Evolutionary conservation across 2,113 vertebrate species (phyloP).

Genomic region (Lampris incognitus): DNA sequence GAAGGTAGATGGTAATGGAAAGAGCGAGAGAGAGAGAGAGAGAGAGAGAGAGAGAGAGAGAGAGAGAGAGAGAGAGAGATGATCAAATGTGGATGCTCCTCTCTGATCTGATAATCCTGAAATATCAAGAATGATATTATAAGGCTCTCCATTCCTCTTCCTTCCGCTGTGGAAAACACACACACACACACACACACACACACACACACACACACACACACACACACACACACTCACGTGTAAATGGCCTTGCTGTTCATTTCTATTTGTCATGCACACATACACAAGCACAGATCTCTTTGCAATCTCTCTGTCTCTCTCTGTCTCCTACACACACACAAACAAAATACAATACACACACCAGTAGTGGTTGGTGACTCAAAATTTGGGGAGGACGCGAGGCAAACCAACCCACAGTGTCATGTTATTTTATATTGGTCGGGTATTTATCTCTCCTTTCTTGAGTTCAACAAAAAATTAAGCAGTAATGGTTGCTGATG

Average conservation of each 20-base stretch:
- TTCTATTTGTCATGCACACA: neutral
- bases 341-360: no score
- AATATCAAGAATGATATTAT: slow-evolving; percentile 61
- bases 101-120: slow-evolving; percentile 70
- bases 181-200: slow-evolving; percentile 16
- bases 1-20: neutral
- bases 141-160: slow-evolving; percentile 34
- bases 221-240: neutral
- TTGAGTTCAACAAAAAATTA: no score
- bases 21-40: neutral
- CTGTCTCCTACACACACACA: no score
- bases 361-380: no score
- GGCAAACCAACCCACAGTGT: no score
- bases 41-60: slow-evolving; percentile 1
- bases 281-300: neutral
- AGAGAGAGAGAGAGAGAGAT: slow-evolving; percentile 47
- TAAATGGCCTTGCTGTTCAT: no score
- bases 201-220: neutral
- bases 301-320: no score
- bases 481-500: no score
- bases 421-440: no score
- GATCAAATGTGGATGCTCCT: slow-evolving; percentile 67
- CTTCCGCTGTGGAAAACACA: slow-evolving; percentile 38
- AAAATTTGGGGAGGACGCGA: no score
- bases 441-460: no score